These are phyloP conservation scores for Antheraea pernyi DNA, from an alignment of 1,140 invertebrate genomes.

Conservation along the genomic window DNA sequence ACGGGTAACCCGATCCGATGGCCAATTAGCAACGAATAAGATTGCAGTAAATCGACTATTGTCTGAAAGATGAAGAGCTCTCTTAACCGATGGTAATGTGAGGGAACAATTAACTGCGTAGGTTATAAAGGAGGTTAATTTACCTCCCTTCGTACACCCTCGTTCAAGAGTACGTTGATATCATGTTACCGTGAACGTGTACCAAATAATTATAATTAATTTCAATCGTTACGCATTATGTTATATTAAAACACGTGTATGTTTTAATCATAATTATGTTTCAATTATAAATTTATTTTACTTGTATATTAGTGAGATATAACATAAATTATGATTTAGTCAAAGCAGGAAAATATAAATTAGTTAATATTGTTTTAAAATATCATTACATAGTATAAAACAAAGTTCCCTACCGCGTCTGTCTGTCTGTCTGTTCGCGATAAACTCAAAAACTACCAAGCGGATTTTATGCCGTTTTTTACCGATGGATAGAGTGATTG, in stretches of 20 bases:
- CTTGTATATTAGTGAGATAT: too few relatives aligned
- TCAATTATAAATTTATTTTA: not conserved
- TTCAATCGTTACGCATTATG: not conserved
- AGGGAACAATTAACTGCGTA: not conserved
- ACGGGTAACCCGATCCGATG: not conserved
- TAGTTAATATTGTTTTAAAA: too few relatives aligned
- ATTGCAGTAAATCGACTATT: not conserved
- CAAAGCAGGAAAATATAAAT: too few relatives aligned
- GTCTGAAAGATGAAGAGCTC: not conserved
- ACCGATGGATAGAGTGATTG: too few relatives aligned
- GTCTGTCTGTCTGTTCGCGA: too few relatives aligned
- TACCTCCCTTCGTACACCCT: not conserved
- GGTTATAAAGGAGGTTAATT: slow-evolving; percentile 1
- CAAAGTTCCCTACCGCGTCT: too few relatives aligned
- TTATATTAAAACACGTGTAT: not conserved
- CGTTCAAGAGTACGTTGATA: not conserved
- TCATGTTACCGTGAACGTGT: not conserved
- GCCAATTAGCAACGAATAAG: not conserved
- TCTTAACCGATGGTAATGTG: not conserved
- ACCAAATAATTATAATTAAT: slow-evolving; percentile 2
- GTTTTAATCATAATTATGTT: not conserved
- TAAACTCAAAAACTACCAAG: too few relatives aligned
- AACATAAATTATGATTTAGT: too few relatives aligned
- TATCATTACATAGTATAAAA: too few relatives aligned
- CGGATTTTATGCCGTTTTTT: too few relatives aligned